A percentile compares a stretch with the other conserved stretches of the same genome.
phyloP scores from a whole-genome alignment of 2,797 vertebrate species.

The Picus viridis region DNA sequence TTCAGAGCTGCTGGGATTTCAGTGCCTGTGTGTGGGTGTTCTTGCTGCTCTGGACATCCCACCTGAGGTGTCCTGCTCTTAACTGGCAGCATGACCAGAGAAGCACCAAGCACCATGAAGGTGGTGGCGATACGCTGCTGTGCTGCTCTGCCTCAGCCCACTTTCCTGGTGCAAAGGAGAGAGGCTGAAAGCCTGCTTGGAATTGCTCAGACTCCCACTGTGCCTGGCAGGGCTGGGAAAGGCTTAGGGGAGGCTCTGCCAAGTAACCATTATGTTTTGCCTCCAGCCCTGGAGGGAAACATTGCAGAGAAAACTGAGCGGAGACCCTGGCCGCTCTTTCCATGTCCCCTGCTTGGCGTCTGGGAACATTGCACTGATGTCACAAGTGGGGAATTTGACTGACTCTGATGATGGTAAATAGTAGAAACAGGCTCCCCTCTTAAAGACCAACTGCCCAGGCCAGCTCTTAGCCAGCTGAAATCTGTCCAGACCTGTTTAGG shows the following conservation, averaged over 20 bases:
- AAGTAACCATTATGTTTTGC: background rate
- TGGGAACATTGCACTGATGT: constrained; percentile 21
- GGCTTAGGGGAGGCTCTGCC: background rate
- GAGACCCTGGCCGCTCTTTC: background rate
- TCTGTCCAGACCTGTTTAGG: constrained; percentile 2
- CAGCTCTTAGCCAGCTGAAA: background rate
- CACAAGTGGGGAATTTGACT: background rate
- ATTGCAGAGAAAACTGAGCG: background rate
- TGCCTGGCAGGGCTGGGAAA: constrained; percentile 7
- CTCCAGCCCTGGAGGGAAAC: constrained; percentile 8
- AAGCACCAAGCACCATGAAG: background rate
- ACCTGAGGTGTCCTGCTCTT: background rate
- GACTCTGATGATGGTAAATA: background rate
- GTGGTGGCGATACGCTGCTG: background rate
- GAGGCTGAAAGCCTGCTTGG: background rate
- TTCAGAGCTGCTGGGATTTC: background rate
- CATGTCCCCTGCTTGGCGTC: background rate
- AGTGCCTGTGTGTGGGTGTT: accelerated
- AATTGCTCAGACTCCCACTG: background rate
- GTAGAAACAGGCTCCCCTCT: background rate
- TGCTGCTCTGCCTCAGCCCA: background rate
- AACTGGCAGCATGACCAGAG: background rate
- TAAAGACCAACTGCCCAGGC: background rate
- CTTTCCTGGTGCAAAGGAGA: background rate
- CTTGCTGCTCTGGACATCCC: background rate